Evolutionary conservation across 2,113 vertebrate genomes (phyloP).

Genomic region (Gymnogyps californianus): DNA sequence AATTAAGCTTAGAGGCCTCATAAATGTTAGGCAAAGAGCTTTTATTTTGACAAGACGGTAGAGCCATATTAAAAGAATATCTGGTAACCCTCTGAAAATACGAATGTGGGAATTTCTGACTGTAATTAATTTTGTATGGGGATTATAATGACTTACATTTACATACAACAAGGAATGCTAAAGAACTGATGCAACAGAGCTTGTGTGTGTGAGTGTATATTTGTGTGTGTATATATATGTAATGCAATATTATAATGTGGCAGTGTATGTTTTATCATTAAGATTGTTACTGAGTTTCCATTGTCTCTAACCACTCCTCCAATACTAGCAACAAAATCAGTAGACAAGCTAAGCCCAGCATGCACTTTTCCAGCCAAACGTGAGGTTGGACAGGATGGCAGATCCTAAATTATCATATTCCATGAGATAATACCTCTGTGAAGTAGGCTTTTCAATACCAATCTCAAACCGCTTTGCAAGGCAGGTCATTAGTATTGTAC

Average conservation of each 20-base stretch:
- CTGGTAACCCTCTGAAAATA: conserved; percentile 38
- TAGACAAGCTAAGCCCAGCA: neutral
- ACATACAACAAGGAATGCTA: neutral
- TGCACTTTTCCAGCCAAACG: neutral
- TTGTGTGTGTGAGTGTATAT: neutral
- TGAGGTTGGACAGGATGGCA: neutral
- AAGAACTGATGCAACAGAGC: neutral
- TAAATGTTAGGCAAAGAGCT: conserved; percentile 17
- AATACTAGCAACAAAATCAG: neutral
- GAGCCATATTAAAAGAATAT: conserved; percentile 25
- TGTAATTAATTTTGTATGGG: conserved; percentile 43
- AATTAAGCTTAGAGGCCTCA: conserved; percentile 52
- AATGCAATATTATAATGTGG: neutral
- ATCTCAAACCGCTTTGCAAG: neutral
- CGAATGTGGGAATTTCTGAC: neutral
- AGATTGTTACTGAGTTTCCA: neutral
- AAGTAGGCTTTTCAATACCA: neutral
- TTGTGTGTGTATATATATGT: neutral
- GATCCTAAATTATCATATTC: neutral
- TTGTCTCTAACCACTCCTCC: neutral
- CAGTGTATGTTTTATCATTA: neutral
- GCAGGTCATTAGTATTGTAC: neutral
- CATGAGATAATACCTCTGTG: neutral
- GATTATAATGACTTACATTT: conserved; percentile 37
- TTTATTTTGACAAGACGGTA: conserved; percentile 34